Conservation (phyloP, 2,888 invertebrate genomes). For the Leptopilina drosophilae region DNA sequence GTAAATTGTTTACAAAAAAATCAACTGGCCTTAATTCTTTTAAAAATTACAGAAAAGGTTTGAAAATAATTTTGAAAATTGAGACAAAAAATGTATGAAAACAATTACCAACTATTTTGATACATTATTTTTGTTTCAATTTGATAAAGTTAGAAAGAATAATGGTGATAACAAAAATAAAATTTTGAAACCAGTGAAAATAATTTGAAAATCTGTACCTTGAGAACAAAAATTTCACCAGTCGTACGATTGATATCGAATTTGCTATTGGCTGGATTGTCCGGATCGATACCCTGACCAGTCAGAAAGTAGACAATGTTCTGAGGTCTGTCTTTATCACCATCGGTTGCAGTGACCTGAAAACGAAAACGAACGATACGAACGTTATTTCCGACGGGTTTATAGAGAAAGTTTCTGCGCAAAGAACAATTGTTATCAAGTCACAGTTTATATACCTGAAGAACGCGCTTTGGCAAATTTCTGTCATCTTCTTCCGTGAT, state of each 20-base stretch:
- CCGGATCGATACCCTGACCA: slow-evolving; percentile 96
- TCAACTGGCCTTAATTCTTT: no score
- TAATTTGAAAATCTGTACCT: slow-evolving; percentile 81
- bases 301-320: slow-evolving; percentile 97
- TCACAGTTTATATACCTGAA: slow-evolving; percentile 82
- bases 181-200: background rate
- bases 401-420: slow-evolving; percentile 6
- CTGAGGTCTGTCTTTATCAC: slow-evolving; percentile 95
- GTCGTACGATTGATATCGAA: slow-evolving; percentile 97
- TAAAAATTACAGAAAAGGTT: no score
- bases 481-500: slow-evolving; percentile 97
- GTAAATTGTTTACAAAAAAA: no score
- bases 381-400: slow-evolving; percentile 31
- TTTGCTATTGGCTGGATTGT: slow-evolving; percentile 96
- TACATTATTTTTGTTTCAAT: no score
- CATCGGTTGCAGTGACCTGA: slow-evolving; percentile 97
- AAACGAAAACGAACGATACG: slow-evolving; percentile 45
- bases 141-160: no score
- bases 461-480: slow-evolving; percentile 94
- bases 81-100: no score
- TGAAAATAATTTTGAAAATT: no score
- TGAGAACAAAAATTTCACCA: slow-evolving; percentile 96
- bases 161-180: no score
- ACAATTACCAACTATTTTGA: no score
- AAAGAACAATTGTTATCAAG: slow-evolving; percentile 32